These are phyloP conservation scores for Xanthia icteritia DNA, from an alignment of 2,888 invertebrate species.

Conservation along the genomic window DNA sequence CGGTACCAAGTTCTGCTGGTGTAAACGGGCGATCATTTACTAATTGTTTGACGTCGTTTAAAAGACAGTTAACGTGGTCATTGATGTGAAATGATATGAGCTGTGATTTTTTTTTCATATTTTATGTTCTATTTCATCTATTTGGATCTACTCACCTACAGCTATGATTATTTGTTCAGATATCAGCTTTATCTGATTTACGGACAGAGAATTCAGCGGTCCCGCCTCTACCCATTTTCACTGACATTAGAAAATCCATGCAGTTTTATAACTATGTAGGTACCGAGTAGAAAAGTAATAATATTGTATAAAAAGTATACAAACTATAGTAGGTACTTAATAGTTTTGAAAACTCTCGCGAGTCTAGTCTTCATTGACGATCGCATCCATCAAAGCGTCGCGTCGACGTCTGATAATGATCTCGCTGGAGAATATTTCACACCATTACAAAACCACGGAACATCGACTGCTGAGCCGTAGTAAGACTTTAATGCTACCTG, in stretches of 20 bases:
- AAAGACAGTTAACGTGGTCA: slow-evolving; percentile 23
- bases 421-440: slow-evolving; percentile 52
- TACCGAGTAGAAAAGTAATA: slow-evolving; percentile 4
- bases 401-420: slow-evolving; percentile 57
- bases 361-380: slow-evolving; percentile 33
- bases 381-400: slow-evolving; percentile 50
- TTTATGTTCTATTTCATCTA: background rate
- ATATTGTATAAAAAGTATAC: slow-evolving; percentile 16
- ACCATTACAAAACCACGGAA: slow-evolving; percentile 51
- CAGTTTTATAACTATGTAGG: background rate
- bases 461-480: slow-evolving; percentile 33
- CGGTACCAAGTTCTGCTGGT: slow-evolving; percentile 29
- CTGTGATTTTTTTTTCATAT: background rate
- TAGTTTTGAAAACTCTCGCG: slow-evolving; percentile 20
- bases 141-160: no score
- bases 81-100: background rate
- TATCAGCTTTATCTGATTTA: background rate
- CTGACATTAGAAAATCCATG: background rate
- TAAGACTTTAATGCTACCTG: slow-evolving; percentile 45
- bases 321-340: background rate
- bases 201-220: background rate
- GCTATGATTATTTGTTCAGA: no score
- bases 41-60: slow-evolving; percentile 46
- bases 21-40: slow-evolving; percentile 42
- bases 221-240: background rate